Conservation (phyloP, 1,140 invertebrate genomes). For the Lepidurus apus region DNA sequence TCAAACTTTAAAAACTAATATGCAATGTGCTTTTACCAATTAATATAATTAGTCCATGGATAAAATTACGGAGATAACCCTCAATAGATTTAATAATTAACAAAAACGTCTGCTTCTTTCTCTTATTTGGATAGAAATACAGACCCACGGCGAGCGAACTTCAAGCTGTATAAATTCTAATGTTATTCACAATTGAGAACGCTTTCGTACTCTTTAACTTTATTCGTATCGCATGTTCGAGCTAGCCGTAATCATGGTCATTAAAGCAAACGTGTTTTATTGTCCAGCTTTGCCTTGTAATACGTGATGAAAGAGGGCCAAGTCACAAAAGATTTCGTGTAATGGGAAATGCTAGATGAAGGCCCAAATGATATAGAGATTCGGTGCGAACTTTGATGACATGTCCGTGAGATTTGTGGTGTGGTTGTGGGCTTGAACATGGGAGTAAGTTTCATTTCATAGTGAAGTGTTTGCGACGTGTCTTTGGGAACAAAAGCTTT, state of each 20-base stretch:
- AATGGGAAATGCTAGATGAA: slow-evolving; percentile 15
- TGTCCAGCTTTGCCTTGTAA: slow-evolving; percentile 18
- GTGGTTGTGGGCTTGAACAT: neutral
- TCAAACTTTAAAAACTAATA: no score
- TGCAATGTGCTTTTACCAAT: no score
- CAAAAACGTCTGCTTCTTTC: no score
- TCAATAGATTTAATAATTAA: no score
- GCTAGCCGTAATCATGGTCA: slow-evolving; percentile 5
- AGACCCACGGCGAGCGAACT: no score
- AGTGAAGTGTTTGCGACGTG: neutral
- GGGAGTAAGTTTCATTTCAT: slow-evolving; percentile 6
- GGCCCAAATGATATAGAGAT: slow-evolving; percentile 21
- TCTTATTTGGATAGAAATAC: no score
- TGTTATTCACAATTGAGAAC: neutral
- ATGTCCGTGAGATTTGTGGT: slow-evolving; percentile 13
- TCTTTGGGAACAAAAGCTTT: neutral
- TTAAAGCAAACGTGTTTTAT: slow-evolving; percentile 22
- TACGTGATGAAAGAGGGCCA: slow-evolving; percentile 14
- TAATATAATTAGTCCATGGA: no score
- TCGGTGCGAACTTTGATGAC: slow-evolving; percentile 18
- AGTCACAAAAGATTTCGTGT: slow-evolving; percentile 6
- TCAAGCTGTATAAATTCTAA: no score
- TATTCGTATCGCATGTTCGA: neutral
- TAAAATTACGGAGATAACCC: no score
- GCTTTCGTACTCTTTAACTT: neutral